Percentiles rank a stretch among this genome's conserved stretches.
Evolutionary conservation across 2,797 vertebrate species (phyloP).

Genomic region (Harpagifer antarcticus): DNA sequence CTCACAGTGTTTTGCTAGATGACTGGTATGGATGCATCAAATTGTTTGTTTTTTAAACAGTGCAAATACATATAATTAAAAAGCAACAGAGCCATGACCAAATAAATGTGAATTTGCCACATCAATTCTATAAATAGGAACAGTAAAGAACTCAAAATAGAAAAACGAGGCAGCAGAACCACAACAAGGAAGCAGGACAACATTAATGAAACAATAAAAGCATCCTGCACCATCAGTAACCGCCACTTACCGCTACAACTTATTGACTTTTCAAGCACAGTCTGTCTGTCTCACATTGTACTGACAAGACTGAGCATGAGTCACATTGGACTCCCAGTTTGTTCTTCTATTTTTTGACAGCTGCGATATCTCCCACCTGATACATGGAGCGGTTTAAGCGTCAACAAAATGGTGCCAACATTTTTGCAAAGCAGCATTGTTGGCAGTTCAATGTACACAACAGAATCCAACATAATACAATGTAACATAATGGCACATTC

Average conservation of each 20-base stretch:
- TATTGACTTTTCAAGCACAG: slow-evolving; percentile 2
- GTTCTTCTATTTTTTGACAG: slow-evolving; percentile 30
- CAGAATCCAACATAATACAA: slow-evolving; percentile 24
- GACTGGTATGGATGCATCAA: slow-evolving; percentile 10
- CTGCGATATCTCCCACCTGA: slow-evolving; percentile 17
- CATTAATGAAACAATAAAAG: slow-evolving; percentile 32
- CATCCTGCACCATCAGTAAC: slow-evolving; percentile 19
- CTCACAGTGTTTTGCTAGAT: slow-evolving; percentile 32
- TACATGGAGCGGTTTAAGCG: background rate
- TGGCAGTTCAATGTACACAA: slow-evolving; percentile 11
- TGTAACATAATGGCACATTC: slow-evolving; percentile 9
- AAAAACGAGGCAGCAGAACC: slow-evolving; percentile 16
- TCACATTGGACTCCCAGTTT: slow-evolving; percentile 3
- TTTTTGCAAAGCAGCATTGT: slow-evolving; percentile 2
- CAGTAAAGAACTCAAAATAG: slow-evolving; percentile 10
- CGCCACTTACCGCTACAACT: background rate
- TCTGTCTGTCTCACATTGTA: background rate
- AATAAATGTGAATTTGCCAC: slow-evolving; percentile 12
- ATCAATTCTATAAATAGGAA: slow-evolving; percentile 17
- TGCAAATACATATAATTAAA: slow-evolving; percentile 6
- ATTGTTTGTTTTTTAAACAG: slow-evolving; percentile 14
- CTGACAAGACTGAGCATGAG: background rate
- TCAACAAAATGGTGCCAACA: background rate
- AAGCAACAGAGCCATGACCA: background rate
- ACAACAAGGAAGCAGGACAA: slow-evolving; percentile 15